A percentile compares a stretch with the other conserved stretches of the same genome.
Evolutionary conservation across 2,113 vertebrate species (phyloP).

Genomic region (Aix galericulata): DNA sequence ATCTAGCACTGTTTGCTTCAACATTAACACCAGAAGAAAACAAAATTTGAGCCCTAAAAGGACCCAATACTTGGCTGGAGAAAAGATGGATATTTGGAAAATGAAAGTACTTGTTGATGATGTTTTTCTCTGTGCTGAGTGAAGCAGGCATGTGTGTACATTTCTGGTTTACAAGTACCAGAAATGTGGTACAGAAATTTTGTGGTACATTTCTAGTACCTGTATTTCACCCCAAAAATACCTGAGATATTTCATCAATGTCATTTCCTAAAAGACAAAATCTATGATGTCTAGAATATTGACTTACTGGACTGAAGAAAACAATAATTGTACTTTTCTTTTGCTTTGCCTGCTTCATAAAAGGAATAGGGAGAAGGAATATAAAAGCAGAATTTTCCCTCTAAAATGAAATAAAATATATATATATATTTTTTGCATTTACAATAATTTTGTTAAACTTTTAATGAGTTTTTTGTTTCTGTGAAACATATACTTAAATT

Average conservation of each 20-base stretch:
- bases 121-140: neutral
- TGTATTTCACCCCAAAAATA: neutral
- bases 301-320: neutral
- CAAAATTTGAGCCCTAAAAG: neutral
- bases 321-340: neutral
- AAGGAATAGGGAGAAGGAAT: neutral
- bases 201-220: neutral
- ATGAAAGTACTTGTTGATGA: neutral
- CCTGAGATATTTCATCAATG: neutral
- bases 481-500: neutral
- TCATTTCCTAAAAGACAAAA: neutral
- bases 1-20: neutral
- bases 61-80: neutral
- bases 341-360: neutral
- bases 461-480: neutral
- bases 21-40: neutral
- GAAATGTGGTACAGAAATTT: too few relatives aligned
- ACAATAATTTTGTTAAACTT: neutral
- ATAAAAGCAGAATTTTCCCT: neutral
- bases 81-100: neutral
- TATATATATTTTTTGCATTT: neutral
- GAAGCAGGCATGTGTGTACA: neutral
- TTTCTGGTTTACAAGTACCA: neutral
- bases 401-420: neutral
- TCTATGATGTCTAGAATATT: neutral